Percentiles rank a stretch among this genome's conserved stretches.
Conservation (phyloP, 2,113 vertebrate species). For the Sylvilagus bachmani region DNA sequence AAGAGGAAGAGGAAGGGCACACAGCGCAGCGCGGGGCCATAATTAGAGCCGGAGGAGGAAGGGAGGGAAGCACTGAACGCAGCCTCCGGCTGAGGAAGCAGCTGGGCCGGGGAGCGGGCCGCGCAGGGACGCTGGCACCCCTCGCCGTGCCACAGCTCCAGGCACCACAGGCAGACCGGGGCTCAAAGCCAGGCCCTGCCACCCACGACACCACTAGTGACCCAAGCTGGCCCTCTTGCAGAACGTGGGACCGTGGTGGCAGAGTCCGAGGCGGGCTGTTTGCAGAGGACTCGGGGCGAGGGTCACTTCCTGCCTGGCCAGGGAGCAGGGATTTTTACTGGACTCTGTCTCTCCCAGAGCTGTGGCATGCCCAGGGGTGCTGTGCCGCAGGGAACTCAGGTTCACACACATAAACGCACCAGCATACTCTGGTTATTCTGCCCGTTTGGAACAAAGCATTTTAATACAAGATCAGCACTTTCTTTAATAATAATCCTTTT, state of each 20-base stretch:
- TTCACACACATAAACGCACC: not conserved
- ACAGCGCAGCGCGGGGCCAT: constrained; percentile 10
- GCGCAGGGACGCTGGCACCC: not conserved
- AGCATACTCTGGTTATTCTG: not conserved
- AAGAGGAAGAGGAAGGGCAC: constrained; percentile 56
- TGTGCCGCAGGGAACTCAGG: not conserved
- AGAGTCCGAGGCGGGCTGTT: not conserved
- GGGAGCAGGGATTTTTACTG: no score
- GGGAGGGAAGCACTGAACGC: constrained; percentile 37
- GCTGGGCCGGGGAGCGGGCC: not conserved
- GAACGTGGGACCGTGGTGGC: not conserved
- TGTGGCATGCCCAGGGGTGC: no score
- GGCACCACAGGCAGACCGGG: no score
- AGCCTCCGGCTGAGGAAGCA: constrained; percentile 45
- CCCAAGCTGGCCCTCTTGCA: not conserved
- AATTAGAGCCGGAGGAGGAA: constrained; percentile 66
- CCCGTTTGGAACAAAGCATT: not conserved
- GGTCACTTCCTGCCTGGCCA: not conserved
- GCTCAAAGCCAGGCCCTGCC: no score
- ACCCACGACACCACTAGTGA: fast-evolving
- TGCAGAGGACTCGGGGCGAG: no score
- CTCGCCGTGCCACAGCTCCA: not conserved
- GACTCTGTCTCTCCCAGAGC: not conserved
- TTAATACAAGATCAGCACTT: not conserved
- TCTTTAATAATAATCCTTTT: not conserved